These are phyloP conservation scores for Passer domesticus DNA, from an alignment of 2,113 vertebrate genomes.

Conservation along the genomic window DNA sequence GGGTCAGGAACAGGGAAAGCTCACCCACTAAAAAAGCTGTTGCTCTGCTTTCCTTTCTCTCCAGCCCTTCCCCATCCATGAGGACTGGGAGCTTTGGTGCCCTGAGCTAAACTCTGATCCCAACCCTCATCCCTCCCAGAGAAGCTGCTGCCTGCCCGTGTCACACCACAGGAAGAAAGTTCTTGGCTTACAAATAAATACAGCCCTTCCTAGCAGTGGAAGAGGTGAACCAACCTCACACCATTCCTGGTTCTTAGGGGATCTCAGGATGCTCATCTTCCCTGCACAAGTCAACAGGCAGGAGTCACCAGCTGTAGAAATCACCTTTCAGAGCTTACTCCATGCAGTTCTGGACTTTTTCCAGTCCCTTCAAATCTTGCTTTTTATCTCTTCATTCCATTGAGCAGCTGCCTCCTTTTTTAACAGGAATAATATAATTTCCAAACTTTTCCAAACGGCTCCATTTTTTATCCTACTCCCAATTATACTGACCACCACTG, in stretches of 20 bases:
- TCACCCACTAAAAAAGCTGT: neutral
- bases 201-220: neutral
- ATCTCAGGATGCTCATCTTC: neutral
- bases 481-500: neutral
- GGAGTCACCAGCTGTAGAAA: neutral
- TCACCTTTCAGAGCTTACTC: neutral
- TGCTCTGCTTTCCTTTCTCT: neutral
- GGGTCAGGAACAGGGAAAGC: neutral
- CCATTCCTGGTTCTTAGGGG: neutral
- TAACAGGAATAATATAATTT: neutral
- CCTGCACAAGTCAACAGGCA: neutral
- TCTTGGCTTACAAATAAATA: neutral
- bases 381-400: neutral
- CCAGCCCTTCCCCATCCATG: neutral
- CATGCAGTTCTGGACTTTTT: neutral
- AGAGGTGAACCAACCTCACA: neutral
- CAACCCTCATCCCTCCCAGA: neutral
- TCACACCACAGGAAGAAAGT: neutral
- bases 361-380: neutral
- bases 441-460: neutral
- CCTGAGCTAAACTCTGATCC: neutral
- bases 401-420: neutral
- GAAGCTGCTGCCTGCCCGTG: fast-evolving
- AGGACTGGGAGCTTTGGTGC: neutral
- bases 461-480: neutral